Evolutionary conservation across 2,888 invertebrate genomes (phyloP).

Genomic region (Aethes cnicana): DNA sequence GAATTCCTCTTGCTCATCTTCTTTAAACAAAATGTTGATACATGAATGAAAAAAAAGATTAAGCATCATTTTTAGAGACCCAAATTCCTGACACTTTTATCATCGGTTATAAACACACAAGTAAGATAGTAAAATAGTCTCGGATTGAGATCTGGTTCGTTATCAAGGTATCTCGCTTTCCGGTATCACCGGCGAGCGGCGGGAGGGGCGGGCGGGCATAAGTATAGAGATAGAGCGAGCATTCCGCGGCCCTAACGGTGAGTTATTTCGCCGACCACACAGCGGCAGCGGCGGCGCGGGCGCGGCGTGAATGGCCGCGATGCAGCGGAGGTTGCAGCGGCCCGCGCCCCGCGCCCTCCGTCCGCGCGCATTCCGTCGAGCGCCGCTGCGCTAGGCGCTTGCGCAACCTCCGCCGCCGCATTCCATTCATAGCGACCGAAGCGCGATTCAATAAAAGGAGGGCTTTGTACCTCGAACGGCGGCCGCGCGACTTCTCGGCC

Average conservation of each 20-base stretch:
- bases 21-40: constrained; percentile 10
- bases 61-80: constrained; percentile 17
- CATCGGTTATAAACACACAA: constrained; percentile 30
- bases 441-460: constrained; percentile 43
- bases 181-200: constrained; percentile 40
- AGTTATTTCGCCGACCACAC: constrained; percentile 74
- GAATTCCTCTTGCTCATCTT: constrained; percentile 9
- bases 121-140: constrained; percentile 39
- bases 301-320: constrained; percentile 78
- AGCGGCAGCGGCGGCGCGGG: constrained; percentile 53
- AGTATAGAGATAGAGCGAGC: constrained; percentile 73
- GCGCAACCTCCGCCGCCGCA: constrained; percentile 77
- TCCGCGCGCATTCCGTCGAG: constrained; percentile 59
- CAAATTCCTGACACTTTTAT: constrained; percentile 24
- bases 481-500: constrained; percentile 21
- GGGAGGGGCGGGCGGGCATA: constrained; percentile 30
- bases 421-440: constrained; percentile 77
- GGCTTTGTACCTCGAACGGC: constrained; percentile 30
- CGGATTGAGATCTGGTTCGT: constrained; percentile 47
- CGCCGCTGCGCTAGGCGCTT: constrained; percentile 66
- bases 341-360: constrained; percentile 49
- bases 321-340: constrained; percentile 70
- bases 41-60: constrained; percentile 12
- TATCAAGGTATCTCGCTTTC: constrained; percentile 51
- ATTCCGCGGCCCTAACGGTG: constrained; percentile 79